Evolutionary conservation across 2,797 vertebrate genomes (phyloP).

Genomic region (Paedocypris micromegethes): DNA sequence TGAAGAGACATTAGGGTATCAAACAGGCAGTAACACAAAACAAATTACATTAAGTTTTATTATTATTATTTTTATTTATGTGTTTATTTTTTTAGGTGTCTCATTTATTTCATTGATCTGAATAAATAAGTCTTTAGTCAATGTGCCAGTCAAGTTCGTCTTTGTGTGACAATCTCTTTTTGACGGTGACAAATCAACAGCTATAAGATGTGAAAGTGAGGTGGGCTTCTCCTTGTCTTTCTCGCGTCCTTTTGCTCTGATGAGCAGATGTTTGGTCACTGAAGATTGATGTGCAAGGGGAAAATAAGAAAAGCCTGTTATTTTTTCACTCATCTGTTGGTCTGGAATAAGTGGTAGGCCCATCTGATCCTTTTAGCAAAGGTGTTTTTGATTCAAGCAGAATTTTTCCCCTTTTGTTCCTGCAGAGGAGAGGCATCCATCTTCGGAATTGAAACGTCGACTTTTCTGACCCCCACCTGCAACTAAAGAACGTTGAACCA

Average conservation of each 20-base stretch:
- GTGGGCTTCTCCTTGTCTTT: conserved; percentile 1
- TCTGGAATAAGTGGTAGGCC: conserved; percentile 46
- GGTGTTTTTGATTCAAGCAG: conserved; percentile 46
- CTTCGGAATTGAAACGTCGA: conserved; percentile 77
- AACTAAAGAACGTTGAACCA: conserved; percentile 55
- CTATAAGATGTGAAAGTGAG: conserved; percentile 1
- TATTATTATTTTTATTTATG: not conserved
- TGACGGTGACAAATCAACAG: not conserved
- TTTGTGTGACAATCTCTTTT: not conserved
- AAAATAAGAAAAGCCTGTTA: conserved; percentile 48
- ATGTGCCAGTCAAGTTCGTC: not conserved
- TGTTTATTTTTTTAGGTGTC: not conserved
- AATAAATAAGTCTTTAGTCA: not conserved
- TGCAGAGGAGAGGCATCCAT: conserved; percentile 69
- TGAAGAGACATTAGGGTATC: not conserved
- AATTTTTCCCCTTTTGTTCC: conserved; percentile 60
- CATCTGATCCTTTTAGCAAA: conserved; percentile 49
- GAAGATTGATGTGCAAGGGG: conserved; percentile 55
- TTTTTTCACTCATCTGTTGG: conserved; percentile 52
- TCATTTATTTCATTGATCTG: not conserved
- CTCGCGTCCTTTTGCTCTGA: conserved; percentile 36
- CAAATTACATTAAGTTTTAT: too few relatives aligned
- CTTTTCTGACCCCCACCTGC: conserved; percentile 66
- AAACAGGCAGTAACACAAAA: too few relatives aligned
- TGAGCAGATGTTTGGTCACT: conserved; percentile 44